Evolutionary conservation across 2,797 vertebrate species (phyloP).

Genomic region (Allobates femoralis): DNA sequence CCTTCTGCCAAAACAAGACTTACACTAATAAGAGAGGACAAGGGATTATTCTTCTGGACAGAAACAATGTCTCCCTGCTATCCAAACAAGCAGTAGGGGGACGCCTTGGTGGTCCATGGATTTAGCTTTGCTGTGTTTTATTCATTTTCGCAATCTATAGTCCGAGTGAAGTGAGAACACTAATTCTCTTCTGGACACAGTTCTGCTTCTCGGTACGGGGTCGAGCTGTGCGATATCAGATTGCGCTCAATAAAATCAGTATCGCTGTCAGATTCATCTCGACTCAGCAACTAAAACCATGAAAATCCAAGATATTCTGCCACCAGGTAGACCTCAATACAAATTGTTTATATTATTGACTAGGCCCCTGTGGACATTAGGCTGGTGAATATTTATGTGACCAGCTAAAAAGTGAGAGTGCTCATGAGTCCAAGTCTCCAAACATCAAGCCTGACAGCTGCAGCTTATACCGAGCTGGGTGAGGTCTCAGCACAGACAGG

Average conservation of each 20-base stretch:
- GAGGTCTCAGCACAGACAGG: no score
- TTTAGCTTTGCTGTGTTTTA: conserved; percentile 6
- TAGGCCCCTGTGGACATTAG: no score
- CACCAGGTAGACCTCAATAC: not conserved
- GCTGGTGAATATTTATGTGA: no score
- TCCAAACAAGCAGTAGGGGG: conserved; percentile 45
- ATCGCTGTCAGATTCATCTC: not conserved
- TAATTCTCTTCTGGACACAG: conserved; percentile 62
- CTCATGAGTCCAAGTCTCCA: no score
- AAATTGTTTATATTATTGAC: no score
- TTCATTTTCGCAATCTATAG: conserved; percentile 30
- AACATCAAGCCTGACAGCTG: no score
- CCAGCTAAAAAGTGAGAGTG: no score
- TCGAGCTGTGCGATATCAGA: not conserved
- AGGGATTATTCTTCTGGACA: conserved; percentile 39
- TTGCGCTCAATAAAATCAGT: not conserved
- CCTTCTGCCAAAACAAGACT: conserved; percentile 34
- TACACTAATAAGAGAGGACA: conserved; percentile 32
- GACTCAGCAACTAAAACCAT: not conserved
- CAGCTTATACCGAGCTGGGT: no score
- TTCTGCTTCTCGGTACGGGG: conserved; percentile 30
- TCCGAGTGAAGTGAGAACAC: conserved; percentile 61
- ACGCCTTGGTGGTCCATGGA: conserved; percentile 30
- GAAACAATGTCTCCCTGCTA: conserved; percentile 43
- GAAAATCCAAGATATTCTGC: not conserved